Evolutionary conservation across 2,888 invertebrate species (phyloP).

Genomic region (Galerucella calmariensis): DNA sequence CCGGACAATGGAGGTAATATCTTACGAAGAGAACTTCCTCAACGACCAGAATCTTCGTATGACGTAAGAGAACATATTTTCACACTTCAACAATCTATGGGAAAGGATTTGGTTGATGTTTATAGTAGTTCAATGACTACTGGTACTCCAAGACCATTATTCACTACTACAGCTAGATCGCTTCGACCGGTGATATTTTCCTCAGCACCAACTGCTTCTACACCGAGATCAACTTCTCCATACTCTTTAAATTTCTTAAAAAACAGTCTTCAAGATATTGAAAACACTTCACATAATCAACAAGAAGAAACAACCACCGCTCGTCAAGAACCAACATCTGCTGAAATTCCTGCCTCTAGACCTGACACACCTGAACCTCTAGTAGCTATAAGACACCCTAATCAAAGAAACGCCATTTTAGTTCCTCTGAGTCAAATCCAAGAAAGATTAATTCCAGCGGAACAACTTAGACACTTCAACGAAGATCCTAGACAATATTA

Average conservation of each 20-base stretch:
- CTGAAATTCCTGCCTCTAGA: slow-evolving; percentile 66
- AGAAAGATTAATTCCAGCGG: slow-evolving; percentile 53
- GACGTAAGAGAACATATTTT: slow-evolving; percentile 68
- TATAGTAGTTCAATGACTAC: slow-evolving; percentile 75
- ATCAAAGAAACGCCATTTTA: slow-evolving; percentile 59
- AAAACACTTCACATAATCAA: slow-evolving; percentile 51
- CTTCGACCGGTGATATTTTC: slow-evolving; percentile 63
- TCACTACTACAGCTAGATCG: slow-evolving; percentile 74
- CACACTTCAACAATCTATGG: slow-evolving; percentile 70
- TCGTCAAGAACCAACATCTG: slow-evolving; percentile 65
- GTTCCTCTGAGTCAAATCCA: slow-evolving; percentile 61
- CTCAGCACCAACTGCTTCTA: slow-evolving; percentile 53
- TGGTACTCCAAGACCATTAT: slow-evolving; percentile 74
- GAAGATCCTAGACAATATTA: slow-evolving; percentile 20
- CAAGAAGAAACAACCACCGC: slow-evolving; percentile 66
- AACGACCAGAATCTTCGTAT: slow-evolving; percentile 68
- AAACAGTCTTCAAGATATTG: slow-evolving; percentile 43
- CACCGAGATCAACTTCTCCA: slow-evolving; percentile 51
- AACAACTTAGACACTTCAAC: slow-evolving; percentile 39
- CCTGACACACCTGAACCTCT: slow-evolving; percentile 55
- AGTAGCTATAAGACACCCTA: slow-evolving; percentile 65
- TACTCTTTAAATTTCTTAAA: slow-evolving; percentile 52
- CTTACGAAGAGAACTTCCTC: slow-evolving; percentile 72
- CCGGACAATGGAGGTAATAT: slow-evolving; percentile 69
- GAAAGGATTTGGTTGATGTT: slow-evolving; percentile 76